These are phyloP conservation scores for Galbula dea DNA, from an alignment of 2,113 vertebrate species.

Conservation along the genomic window DNA sequence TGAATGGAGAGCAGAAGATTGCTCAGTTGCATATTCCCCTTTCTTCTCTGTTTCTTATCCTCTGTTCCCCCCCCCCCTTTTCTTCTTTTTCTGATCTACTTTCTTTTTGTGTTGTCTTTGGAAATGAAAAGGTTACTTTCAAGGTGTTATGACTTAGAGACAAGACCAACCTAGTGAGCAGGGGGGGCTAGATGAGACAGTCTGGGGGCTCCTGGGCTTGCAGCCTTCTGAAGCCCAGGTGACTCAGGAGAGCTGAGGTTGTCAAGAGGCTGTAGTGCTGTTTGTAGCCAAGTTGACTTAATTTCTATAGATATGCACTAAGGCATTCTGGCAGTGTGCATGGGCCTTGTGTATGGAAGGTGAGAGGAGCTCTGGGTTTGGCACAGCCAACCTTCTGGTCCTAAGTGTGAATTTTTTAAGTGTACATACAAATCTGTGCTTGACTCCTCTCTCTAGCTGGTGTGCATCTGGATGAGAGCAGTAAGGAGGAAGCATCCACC, in stretches of 20 bases:
- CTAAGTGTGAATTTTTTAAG: neutral
- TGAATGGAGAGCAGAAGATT: neutral
- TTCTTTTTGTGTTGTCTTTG: neutral
- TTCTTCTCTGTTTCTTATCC: neutral
- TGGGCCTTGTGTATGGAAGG: neutral
- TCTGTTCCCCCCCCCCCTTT: neutral
- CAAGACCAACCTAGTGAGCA: neutral
- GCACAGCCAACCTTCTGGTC: neutral
- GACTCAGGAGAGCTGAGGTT: neutral
- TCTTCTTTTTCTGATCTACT: neutral
- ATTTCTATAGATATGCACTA: neutral
- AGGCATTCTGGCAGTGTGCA: rapidly evolving
- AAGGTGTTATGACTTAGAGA: neutral
- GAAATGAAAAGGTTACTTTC: neutral
- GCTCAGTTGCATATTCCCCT: neutral
- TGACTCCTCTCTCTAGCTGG: neutral
- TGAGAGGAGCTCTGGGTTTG: neutral
- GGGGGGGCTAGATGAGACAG: neutral
- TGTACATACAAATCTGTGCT: neutral
- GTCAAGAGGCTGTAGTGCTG: neutral
- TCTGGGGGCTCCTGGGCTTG: neutral
- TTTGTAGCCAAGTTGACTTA: neutral
- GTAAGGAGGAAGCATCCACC: neutral
- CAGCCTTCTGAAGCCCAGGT: neutral
- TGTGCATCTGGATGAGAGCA: neutral